A percentile compares a stretch with the other conserved stretches of the same genome.
These are phyloP conservation scores for Nomada fabriciana DNA, from an alignment of 2,888 invertebrate genomes.

Conservation along the genomic window DNA sequence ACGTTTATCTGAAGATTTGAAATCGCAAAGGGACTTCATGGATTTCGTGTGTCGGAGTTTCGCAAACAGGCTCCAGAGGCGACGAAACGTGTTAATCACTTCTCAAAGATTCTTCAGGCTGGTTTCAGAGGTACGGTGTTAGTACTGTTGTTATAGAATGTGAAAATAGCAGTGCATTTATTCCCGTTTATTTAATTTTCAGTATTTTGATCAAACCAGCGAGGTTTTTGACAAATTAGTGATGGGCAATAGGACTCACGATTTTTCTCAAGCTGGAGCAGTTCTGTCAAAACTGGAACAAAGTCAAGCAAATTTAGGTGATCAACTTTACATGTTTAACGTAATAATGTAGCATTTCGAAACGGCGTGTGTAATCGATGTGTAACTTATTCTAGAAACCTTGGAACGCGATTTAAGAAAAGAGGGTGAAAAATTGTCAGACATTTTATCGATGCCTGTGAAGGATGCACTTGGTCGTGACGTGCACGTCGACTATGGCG, in stretches of 20 bases:
- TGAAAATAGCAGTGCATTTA: not conserved
- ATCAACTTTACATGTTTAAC: slow-evolving; percentile 46
- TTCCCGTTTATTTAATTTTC: slow-evolving; percentile 59
- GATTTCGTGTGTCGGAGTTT: slow-evolving; percentile 92
- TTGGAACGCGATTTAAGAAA: slow-evolving; percentile 89
- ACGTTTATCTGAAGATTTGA: slow-evolving; percentile 86
- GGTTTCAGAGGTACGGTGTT: slow-evolving; percentile 87
- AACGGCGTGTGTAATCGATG: not conserved
- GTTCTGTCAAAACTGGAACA: slow-evolving; percentile 87
- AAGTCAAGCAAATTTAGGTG: slow-evolving; percentile 87
- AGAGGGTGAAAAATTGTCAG: slow-evolving; percentile 91
- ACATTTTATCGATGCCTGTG: slow-evolving; percentile 91
- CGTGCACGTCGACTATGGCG: slow-evolving; percentile 89
- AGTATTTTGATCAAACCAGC: slow-evolving; percentile 89
- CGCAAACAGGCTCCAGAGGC: slow-evolving; percentile 89
- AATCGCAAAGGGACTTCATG: slow-evolving; percentile 92
- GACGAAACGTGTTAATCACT: slow-evolving; percentile 90
- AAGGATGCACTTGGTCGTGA: slow-evolving; percentile 91
- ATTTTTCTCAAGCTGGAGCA: slow-evolving; percentile 86
- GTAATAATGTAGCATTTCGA: not conserved
- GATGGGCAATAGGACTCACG: slow-evolving; percentile 87
- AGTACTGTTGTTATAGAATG: not conserved
- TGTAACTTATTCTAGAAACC: slow-evolving; percentile 85
- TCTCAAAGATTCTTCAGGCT: slow-evolving; percentile 91
- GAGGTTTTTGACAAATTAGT: slow-evolving; percentile 89